A percentile compares a stretch with the other conserved stretches of the same genome.
Evolutionary conservation across 2,888 invertebrate genomes (phyloP).

Genomic region (Diarsia rubi): DNA sequence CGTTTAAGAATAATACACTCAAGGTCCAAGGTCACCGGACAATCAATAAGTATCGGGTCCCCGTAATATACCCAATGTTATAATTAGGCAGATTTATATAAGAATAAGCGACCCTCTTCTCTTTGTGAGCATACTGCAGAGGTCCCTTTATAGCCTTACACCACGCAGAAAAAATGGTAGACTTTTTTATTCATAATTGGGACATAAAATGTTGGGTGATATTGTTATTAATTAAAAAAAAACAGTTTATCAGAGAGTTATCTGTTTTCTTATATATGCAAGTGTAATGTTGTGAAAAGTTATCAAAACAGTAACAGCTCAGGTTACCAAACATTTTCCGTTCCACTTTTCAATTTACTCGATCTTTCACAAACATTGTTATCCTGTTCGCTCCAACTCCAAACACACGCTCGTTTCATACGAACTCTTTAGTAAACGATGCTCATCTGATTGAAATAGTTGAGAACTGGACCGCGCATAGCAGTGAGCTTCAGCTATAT

Average conservation of each 20-base stretch:
- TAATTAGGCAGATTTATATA: constrained; percentile 24
- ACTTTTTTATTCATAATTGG: not conserved
- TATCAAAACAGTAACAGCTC: not conserved
- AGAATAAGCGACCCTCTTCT: constrained; percentile 24
- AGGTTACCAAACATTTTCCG: not conserved
- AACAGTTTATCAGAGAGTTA: not conserved
- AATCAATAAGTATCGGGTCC: constrained; percentile 24
- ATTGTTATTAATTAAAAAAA: not conserved
- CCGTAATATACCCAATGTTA: constrained; percentile 16
- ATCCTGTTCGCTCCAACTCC: not conserved
- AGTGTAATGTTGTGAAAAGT: too few relatives aligned
- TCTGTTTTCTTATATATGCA: too few relatives aligned
- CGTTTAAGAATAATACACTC: constrained; percentile 1
- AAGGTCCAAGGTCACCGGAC: not conserved
- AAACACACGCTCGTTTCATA: not conserved
- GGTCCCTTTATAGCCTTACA: not conserved
- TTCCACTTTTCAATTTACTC: not conserved
- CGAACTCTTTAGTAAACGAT: constrained; percentile 34
- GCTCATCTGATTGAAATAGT: constrained; percentile 53
- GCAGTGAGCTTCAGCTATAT: constrained; percentile 22
- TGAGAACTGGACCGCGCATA: constrained; percentile 44
- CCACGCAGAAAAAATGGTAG: not conserved
- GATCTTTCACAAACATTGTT: not conserved
- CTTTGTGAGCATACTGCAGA: constrained; percentile 1
- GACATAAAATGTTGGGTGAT: not conserved